Percentiles rank a stretch among this genome's conserved stretches.
These are phyloP conservation scores for Rana temporaria DNA, from an alignment of 2,113 vertebrate species.

Conservation along the genomic window DNA sequence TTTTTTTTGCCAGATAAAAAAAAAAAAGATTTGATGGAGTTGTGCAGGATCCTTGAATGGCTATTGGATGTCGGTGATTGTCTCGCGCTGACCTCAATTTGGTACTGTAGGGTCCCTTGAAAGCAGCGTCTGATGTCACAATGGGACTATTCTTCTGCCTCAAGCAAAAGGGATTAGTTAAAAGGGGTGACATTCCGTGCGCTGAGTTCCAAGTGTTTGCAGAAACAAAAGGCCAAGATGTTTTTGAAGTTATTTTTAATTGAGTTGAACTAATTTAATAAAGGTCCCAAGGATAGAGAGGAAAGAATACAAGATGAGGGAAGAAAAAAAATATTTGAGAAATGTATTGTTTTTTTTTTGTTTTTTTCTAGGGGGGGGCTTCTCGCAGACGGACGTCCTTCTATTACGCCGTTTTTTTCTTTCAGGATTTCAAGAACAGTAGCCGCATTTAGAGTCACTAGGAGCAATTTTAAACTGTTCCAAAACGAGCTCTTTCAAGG, in stretches of 20 bases:
- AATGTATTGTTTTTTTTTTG: conserved; percentile 86
- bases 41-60: conserved; percentile 93
- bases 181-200: conserved; percentile 90
- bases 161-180: conserved; percentile 97
- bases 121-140: conserved; percentile 93
- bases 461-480: conserved; percentile 83
- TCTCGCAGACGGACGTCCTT: conserved; percentile 78
- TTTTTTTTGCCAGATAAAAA: conserved; percentile 77
- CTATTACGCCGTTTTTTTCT: conserved; percentile 68
- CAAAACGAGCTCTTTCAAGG: conserved; percentile 86
- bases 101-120: conserved; percentile 98
- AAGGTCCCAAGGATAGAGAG: conserved; percentile 74
- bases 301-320: conserved; percentile 54
- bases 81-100: conserved; percentile 96
- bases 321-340: conserved; percentile 72
- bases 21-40: conserved; percentile 89
- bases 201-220: conserved; percentile 93
- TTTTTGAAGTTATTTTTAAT: conserved; percentile 89
- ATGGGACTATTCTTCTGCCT: conserved; percentile 91
- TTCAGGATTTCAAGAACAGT: conserved; percentile 81
- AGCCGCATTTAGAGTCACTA: conserved; percentile 84
- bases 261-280: conserved; percentile 87
- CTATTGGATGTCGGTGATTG: conserved; percentile 95
- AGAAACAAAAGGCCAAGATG: conserved; percentile 84
- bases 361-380: conserved; percentile 77